These are phyloP conservation scores for Picathartes gymnocephalus DNA, from an alignment of 2,113 vertebrate genomes.

Conservation along the genomic window DNA sequence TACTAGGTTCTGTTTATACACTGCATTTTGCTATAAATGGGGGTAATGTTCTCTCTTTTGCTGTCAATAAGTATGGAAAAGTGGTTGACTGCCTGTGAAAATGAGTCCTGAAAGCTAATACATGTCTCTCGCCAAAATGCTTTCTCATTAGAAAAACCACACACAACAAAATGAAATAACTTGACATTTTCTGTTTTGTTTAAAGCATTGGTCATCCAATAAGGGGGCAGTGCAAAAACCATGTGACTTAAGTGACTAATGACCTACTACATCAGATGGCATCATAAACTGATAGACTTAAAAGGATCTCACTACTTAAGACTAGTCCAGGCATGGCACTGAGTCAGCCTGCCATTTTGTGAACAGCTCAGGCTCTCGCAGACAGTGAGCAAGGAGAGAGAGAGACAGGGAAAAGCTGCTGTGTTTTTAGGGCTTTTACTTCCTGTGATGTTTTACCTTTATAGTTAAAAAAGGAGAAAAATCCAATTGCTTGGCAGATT, in stretches of 20 bases:
- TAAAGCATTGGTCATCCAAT: neutral
- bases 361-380: neutral
- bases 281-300: neutral
- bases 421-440: neutral
- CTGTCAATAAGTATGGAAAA: neutral
- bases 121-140: accelerated
- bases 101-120: neutral
- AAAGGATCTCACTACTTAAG: neutral
- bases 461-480: neutral
- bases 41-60: neutral
- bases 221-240: neutral
- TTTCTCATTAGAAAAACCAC: neutral
- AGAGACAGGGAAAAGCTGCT: neutral
- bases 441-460: neutral
- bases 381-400: neutral
- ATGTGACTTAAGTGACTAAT: neutral
- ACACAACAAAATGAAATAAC: neutral
- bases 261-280: neutral
- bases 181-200: neutral
- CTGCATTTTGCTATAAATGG: neutral
- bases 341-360: neutral
- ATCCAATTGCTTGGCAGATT: neutral
- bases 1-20: neutral
- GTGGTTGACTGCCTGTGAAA: neutral
- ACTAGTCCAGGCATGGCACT: accelerated